Evolutionary conservation across 2,888 invertebrate genomes (phyloP), one percentile per base, ranked within the genome.

Genomic region (Yponomeuta evonymella): DNA sequence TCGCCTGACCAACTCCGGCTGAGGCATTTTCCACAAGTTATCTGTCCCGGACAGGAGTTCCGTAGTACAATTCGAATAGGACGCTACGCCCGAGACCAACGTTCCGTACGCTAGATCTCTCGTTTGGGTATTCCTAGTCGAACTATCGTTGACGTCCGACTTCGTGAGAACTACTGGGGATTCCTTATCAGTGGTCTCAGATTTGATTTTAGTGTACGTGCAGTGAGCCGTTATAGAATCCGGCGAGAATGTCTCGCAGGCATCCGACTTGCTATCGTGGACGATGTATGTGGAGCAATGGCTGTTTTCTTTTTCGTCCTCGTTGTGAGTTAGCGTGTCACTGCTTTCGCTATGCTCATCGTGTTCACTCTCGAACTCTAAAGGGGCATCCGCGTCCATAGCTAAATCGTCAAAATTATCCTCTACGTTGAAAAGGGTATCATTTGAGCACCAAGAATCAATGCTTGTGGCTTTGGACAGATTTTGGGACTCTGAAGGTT

Each of bases 361-460:
- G 75, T 71, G 63, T 15, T 66, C 69, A n/a, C n/a, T 2, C 30
- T 83, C 84, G 70, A 81, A 80, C 2, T 85, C 83, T 12, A 75
- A 65, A 0, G 85, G 82, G 2, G 84, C 74, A 9, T 91, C 91
- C 12, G 87, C 81, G 70, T 92, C 92, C 80, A 87, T 78, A 3
- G 83, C 89, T 12, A 92, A 78, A 75, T 93, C 93, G 72, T 93
- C 92, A 76, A 93, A 93, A 74, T 92, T 92, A 72, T 94, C 94
- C 78, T 94, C 94, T 51, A 94, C 91, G 77, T 94, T 94, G 80
- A 94, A 94, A 2, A 94, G 82, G 0, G 94, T 94, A 76, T 94
- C 94, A 79, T 94, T 94, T 36, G 94, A 94, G 81, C 94, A 94
- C 90, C 94, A 94, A 3, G 94, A 94, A 78, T 94, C 94, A 75